These are phyloP conservation scores for Lepidothrix coronata DNA, from an alignment of 2,113 vertebrate genomes.

Conservation along the genomic window DNA sequence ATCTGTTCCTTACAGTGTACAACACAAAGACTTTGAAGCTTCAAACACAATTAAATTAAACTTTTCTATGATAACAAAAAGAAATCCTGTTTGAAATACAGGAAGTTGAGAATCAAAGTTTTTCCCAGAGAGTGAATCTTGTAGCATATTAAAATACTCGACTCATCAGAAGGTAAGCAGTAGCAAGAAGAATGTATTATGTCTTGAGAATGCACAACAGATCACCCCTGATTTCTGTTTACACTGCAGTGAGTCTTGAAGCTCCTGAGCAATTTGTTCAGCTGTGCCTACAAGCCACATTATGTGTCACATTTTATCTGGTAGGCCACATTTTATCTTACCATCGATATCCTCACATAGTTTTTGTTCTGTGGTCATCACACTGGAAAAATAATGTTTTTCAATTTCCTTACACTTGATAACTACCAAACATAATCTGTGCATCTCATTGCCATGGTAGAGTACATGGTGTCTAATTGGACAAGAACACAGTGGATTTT, in stretches of 20 bases:
- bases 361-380: not conserved
- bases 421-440: not conserved
- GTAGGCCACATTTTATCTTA: not conserved
- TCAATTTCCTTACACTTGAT: not conserved
- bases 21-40: not conserved
- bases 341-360: not conserved
- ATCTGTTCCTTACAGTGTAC: not conserved
- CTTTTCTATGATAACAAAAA: not conserved
- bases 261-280: constrained; percentile 68
- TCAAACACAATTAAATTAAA: not conserved
- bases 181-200: constrained; percentile 51
- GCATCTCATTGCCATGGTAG: not conserved
- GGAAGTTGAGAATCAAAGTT: constrained; percentile 41
- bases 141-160: constrained; percentile 35
- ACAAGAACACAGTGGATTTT: not conserved
- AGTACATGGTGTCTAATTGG: not conserved
- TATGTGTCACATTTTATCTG: not conserved
- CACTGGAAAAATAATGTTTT: not conserved
- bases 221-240: constrained; percentile 63
- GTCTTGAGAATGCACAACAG: constrained; percentile 48
- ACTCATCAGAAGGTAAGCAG: constrained; percentile 61
- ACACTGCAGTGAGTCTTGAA: constrained; percentile 62
- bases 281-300: constrained; percentile 65
- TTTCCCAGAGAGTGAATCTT: constrained; percentile 11
- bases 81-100: constrained; percentile 25